Evolutionary conservation across 1,140 invertebrate genomes (phyloP).

Genomic region (Zaprionus gabonicus): DNA sequence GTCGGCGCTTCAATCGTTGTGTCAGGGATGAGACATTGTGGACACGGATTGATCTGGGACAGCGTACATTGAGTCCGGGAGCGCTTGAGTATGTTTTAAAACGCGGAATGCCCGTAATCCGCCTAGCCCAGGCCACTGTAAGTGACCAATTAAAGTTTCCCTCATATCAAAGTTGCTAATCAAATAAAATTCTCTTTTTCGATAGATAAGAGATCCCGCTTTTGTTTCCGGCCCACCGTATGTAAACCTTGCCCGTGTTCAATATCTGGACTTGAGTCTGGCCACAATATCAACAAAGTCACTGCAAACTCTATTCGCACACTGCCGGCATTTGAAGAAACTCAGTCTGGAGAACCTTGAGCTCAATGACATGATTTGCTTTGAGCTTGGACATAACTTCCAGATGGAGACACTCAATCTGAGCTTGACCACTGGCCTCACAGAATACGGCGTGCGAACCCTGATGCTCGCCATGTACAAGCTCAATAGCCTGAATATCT

Average conservation of each 20-base stretch:
- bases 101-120: slow-evolving; percentile 90
- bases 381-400: slow-evolving; percentile 88
- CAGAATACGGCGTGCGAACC: slow-evolving; percentile 86
- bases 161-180: too few species aligned
- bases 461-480: slow-evolving; percentile 87
- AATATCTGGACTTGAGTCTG: slow-evolving; percentile 94
- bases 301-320: slow-evolving; percentile 87
- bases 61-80: slow-evolving; percentile 88
- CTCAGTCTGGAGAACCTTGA: slow-evolving; percentile 92
- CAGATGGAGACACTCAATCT: slow-evolving; percentile 90
- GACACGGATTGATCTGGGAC: slow-evolving; percentile 92
- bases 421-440: slow-evolving; percentile 89
- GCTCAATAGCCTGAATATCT: slow-evolving; percentile 91
- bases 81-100: slow-evolving; percentile 89
- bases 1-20: slow-evolving; percentile 88
- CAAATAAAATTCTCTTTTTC: background rate
- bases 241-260: slow-evolving; percentile 84
- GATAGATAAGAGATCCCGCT: slow-evolving; percentile 85
- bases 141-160: background rate
- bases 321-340: slow-evolving; percentile 90
- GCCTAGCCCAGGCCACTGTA: slow-evolving; percentile 91
- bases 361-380: slow-evolving; percentile 87
- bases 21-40: slow-evolving; percentile 93
- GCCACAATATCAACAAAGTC: slow-evolving; percentile 87
- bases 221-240: slow-evolving; percentile 74